Conservation (phyloP, 2,888 invertebrate genomes). For the Lysandra bellargus region DNA sequence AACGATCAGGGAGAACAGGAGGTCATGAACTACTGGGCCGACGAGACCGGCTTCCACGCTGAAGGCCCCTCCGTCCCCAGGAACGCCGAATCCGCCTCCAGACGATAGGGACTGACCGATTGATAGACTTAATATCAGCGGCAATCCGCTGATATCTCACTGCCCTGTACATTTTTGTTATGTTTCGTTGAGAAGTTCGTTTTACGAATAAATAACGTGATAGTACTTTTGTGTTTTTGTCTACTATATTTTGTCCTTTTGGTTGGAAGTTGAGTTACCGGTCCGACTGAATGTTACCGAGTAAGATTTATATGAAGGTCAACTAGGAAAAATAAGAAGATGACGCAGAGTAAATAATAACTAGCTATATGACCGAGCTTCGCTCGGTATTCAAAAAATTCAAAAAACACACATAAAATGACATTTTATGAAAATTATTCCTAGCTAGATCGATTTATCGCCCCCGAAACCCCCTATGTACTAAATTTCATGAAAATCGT, state of each 20-base stretch:
- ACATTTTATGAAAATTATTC: no score
- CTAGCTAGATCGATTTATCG: no score
- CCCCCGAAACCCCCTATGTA: no score
- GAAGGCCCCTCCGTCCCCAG: conserved; percentile 82
- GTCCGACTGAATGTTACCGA: not conserved
- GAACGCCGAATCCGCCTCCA: conserved; percentile 38
- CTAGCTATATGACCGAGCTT: no score
- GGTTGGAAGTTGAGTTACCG: not conserved
- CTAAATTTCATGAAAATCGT: no score
- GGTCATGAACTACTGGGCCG: conserved; percentile 77
- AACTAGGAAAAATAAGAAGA: not conserved
- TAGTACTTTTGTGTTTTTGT: not conserved
- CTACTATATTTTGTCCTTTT: not conserved
- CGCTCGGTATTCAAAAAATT: no score
- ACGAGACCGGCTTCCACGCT: conserved; percentile 83
- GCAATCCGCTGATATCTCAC: conserved; percentile 43
- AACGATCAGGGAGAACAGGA: conserved; percentile 77
- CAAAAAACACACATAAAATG: no score
- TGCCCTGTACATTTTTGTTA: conserved; percentile 61
- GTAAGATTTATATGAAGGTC: not conserved
- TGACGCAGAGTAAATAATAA: not conserved
- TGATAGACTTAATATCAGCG: conserved; percentile 33
- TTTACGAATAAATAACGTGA: conserved; percentile 44
- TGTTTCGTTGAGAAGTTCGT: conserved; percentile 49
- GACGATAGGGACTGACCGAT: conserved; percentile 43